Percentiles rank a stretch among this genome's conserved stretches.
Conservation (phyloP, 2,113 vertebrate genomes). For the Platichthys stellatus region DNA sequence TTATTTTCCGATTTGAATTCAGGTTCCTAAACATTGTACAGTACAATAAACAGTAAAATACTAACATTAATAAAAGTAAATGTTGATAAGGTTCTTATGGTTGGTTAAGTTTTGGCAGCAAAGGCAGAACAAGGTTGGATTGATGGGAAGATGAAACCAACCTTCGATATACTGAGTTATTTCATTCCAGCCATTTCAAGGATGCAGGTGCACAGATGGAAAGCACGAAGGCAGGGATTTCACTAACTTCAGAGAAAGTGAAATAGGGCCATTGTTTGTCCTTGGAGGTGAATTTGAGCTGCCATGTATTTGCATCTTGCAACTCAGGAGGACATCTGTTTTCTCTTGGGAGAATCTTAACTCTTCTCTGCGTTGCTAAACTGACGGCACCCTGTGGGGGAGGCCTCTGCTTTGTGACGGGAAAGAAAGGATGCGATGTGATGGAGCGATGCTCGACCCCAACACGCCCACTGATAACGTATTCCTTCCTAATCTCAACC, state of each 20-base stretch:
- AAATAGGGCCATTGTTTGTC: conserved; percentile 35
- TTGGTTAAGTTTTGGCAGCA: too few species aligned
- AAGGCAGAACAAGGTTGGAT: too few species aligned
- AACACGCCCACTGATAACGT: conserved; percentile 25
- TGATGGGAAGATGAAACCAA: neutral
- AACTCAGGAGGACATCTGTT: conserved; percentile 64
- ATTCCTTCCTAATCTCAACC: conserved; percentile 16
- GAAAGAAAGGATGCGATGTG: conserved; percentile 23
- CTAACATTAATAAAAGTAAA: too few species aligned
- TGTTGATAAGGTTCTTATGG: too few species aligned
- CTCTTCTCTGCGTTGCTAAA: conserved; percentile 29
- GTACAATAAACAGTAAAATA: too few species aligned
- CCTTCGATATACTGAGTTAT: neutral
- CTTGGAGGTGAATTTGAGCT: conserved; percentile 42
- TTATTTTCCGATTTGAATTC: neutral
- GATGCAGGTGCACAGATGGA: neutral
- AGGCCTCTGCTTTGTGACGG: conserved; percentile 24
- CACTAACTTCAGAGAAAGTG: conserved; percentile 8
- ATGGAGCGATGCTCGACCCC: conserved; percentile 19
- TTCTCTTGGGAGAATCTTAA: conserved; percentile 49
- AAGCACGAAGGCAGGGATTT: conserved; percentile 19
- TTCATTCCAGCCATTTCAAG: neutral
- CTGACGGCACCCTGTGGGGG: conserved; percentile 7
- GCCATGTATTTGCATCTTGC: conserved; percentile 40
- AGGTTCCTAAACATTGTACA: too few species aligned